Evolutionary conservation across 2,113 vertebrate species (phyloP).

Genomic region (Peromyscus maniculatus): DNA sequence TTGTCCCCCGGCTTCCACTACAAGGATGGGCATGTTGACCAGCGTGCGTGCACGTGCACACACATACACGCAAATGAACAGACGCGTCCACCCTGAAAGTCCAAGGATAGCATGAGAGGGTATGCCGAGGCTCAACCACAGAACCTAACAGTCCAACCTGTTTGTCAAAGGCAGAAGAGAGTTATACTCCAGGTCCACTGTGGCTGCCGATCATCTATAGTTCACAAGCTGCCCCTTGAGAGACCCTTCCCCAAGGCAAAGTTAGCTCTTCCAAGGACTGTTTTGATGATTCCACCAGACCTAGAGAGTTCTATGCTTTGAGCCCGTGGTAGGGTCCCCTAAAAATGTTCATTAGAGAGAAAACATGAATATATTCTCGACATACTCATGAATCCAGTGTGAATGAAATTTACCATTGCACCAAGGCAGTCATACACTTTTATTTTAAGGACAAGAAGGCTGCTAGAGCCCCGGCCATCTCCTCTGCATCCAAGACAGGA

Average conservation of each 20-base stretch:
- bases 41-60: background rate
- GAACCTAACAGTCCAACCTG: accelerated
- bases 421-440: background rate
- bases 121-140: accelerated
- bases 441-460: background rate
- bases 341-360: background rate
- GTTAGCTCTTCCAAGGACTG: background rate
- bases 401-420: background rate
- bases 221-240: background rate
- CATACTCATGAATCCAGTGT: background rate
- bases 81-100: background rate
- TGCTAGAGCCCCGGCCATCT: constrained; percentile 26
- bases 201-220: accelerated
- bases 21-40: background rate
- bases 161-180: background rate
- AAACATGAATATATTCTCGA: background rate
- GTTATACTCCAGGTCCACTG: too few species aligned
- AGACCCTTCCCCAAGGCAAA: background rate
- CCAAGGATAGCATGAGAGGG: background rate
- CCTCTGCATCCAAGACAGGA: background rate
- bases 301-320: background rate
- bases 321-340: background rate
- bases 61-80: too few species aligned
- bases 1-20: background rate
- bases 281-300: background rate